phyloP scores from a whole-genome alignment of 2,113 vertebrate genomes.

The Crotalus viridis region DNA sequence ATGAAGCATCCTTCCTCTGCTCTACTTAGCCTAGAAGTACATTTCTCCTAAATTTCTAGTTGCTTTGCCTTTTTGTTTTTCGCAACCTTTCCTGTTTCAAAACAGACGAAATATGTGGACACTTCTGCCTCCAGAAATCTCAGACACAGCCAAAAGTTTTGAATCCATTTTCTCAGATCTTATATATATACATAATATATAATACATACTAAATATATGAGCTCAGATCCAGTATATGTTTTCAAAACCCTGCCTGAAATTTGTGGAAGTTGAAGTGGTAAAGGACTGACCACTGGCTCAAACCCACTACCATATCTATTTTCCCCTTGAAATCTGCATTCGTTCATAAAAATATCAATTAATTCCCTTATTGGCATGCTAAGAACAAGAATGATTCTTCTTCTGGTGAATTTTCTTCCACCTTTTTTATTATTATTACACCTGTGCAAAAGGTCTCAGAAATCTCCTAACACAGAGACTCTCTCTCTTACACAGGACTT shows the following conservation, averaged over 20 bases:
- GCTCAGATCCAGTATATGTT: too few species aligned
- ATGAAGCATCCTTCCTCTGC: neutral
- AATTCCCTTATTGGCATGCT: neutral
- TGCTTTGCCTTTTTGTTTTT: neutral
- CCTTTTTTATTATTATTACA: neutral
- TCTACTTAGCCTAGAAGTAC: neutral
- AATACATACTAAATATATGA: too few species aligned
- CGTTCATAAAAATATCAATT: neutral
- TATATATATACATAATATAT: neutral
- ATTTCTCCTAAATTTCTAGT: neutral
- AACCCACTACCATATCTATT: neutral
- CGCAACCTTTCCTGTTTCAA: neutral
- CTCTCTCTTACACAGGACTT: neutral
- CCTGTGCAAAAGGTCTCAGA: neutral
- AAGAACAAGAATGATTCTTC: neutral
- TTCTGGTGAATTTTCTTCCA: neutral
- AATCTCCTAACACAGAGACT: neutral
- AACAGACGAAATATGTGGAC: neutral
- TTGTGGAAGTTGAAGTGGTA: neutral
- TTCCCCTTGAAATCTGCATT: neutral
- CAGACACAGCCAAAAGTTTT: neutral
- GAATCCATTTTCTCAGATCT: neutral
- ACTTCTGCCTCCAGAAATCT: neutral
- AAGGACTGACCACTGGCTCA: neutral
- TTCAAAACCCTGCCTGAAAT: too few species aligned